Evolutionary conservation across 1,140 invertebrate genomes (phyloP), one percentile per base, ranked within the genome.

Genomic region (Aphelenchoides fujianensis): DNA sequence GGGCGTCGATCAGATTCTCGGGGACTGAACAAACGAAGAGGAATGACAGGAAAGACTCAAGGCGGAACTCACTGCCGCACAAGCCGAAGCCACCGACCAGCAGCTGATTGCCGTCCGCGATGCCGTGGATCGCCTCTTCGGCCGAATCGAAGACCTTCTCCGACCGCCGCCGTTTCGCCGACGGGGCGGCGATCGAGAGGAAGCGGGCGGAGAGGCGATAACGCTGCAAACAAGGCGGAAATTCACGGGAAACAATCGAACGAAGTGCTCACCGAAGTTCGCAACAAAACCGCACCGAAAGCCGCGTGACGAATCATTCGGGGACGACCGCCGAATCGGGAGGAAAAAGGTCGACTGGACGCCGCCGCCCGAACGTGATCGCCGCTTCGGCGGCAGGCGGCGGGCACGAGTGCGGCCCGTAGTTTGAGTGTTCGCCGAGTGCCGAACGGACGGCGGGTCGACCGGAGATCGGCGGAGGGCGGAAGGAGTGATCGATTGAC

Each of bases 11-110:
- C 35, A 98, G 87, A 85, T 98, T 98, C 87, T 99, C 96, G 37
- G 97, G 97, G 71, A 98, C 98, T 2, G n/a, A n/a, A n/a, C n/a
- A n/a, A n/a, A n/a, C n/a, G n/a, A n/a, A n/a, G n/a, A n/a, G n/a
- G n/a, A n/a, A n/a, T n/a, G n/a, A n/a, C n/a, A n/a, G n/a, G n/a
- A n/a, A n/a, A n/a, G n/a, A n/a, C n/a, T n/a, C n/a, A n/a, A n/a
- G n/a, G n/a, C n/a, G n/a, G n/a, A n/a, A n/a, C n/a, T n/a, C n/a
- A n/a, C n/a, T n/a, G n/a, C 97, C 97, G 87, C 96, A 98, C 0
- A 99, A 86, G 54, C 97, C 97, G 89, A 98, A 99, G 54, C 95
- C 94, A 84, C 95, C 95, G 66, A 97, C 92, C 16, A 98, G 86
- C 7, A 98, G 86, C 84, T 91, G 95, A 0, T 92, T 88, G 30